Evolutionary conservation across 2,888 invertebrate genomes (phyloP), one percentile per base, ranked within the genome.

Genomic region (Chrysolina haemoptera): DNA sequence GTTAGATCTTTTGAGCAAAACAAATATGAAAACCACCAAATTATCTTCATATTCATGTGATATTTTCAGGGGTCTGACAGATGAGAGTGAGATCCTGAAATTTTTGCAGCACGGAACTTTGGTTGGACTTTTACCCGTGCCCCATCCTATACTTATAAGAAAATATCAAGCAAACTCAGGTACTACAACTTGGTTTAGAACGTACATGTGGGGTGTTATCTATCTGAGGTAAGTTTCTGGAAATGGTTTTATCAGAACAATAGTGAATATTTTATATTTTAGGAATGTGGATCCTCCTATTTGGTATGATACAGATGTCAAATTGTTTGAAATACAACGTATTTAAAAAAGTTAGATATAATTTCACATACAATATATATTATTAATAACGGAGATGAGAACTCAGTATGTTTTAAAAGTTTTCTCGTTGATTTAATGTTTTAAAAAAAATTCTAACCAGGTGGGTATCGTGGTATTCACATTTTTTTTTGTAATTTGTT

Each of bases 131-230:
- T 90, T 99, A 81, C 99, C 99, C 0, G 99, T 99, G 68, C 99
- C 99, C 8, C 99, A 99, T 90, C 99, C 99, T 10, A 99, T 99
- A 88, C 92, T 99, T 76, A 99, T 99, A 86, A 91, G 99, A 83
- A 98, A 99, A 90, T 99, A 99, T 90, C 99, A 99, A 89, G 98
- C 99, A 64, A 99, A 99, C 89, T 94, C 95, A 48, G 99, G 98
- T 76, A 99, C 99, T 0, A 98, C 98, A 35, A 97, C 98, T 84
- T 99, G 99, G 99, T 99, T 99, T 90, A 91, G 99, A 71, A 99
- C 99, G 0, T 99, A 99, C 88, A 96, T 99, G 93, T 99, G 99
- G 99, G 99, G 99, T 67, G 97, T 99, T 70, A 98, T 99, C 81
- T 99, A 99, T 89, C 91, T 99, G 83, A 93, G 97, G 94, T 96